A percentile compares a stretch with the other conserved stretches of the same genome.
phyloP scores from a whole-genome alignment of 2,888 invertebrate genomes.

The Rhopalosiphum nymphaeae region DNA sequence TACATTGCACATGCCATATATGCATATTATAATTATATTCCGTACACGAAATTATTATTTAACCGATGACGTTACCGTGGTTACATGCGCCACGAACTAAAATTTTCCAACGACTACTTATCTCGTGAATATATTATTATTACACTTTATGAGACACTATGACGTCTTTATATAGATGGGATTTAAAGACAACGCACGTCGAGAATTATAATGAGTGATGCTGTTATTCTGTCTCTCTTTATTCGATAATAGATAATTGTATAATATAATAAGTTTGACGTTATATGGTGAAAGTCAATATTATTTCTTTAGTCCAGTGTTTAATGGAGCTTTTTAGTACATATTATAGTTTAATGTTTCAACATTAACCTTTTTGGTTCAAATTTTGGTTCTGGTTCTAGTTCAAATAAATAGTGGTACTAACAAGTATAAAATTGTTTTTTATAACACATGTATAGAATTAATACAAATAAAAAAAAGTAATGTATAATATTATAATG shows the following conservation, averaged over 20 bases:
- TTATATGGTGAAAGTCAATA: background rate
- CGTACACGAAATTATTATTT: slow-evolving; percentile 33
- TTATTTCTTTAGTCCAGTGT: background rate
- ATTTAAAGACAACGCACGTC: background rate
- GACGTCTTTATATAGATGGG: background rate
- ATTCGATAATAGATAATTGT: background rate
- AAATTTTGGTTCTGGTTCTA: background rate
- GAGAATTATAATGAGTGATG: background rate
- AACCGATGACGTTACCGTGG: slow-evolving; percentile 32
- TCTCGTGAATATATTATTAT: slow-evolving; percentile 8
- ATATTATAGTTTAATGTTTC: background rate
- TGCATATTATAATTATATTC: slow-evolving; percentile 15
- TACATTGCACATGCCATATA: background rate
- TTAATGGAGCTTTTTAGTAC: background rate
- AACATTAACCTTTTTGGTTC: background rate
- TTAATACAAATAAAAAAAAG: no score
- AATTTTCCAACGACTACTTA: slow-evolving; percentile 4
- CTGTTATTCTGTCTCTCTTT: background rate
- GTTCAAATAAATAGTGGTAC: background rate
- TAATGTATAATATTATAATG: no score
- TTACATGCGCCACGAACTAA: background rate
- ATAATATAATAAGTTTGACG: background rate
- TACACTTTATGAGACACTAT: background rate
- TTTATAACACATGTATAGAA: background rate
- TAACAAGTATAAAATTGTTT: background rate